Evolutionary conservation across 2,113 vertebrate species (phyloP).

Genomic region (Ceratotherium simum): DNA sequence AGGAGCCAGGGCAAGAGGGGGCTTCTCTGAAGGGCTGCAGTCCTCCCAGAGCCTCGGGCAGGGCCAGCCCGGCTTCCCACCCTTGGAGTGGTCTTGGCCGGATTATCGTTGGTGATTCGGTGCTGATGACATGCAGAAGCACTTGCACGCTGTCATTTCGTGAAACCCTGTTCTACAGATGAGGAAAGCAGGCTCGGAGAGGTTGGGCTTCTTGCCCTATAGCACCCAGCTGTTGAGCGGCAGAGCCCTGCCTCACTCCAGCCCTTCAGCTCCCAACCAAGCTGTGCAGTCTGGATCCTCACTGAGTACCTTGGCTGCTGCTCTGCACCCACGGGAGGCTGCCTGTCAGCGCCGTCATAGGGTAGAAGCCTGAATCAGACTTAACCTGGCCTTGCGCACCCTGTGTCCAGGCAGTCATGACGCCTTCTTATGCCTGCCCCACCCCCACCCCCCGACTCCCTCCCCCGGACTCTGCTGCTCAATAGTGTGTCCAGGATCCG

Average conservation of each 20-base stretch:
- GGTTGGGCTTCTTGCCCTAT: neutral
- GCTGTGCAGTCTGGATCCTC: neutral
- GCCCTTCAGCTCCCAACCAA: no score
- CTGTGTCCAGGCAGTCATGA: neutral
- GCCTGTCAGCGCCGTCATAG: neutral
- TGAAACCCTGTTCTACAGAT: neutral
- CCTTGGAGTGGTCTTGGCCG: accelerated
- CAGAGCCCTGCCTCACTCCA: neutral
- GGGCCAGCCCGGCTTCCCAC: neutral
- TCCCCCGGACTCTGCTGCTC: neutral
- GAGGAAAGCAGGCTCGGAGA: neutral
- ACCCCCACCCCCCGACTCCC: neutral
- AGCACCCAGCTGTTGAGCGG: neutral
- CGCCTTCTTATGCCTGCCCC: neutral
- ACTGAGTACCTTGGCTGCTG: no score
- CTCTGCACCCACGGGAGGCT: neutral
- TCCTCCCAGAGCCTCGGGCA: neutral
- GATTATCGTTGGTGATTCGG: accelerated
- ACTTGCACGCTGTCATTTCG: accelerated
- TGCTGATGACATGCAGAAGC: neutral
- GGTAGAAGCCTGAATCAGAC: neutral
- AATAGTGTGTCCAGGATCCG: accelerated
- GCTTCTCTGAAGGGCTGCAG: neutral
- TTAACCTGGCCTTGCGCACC: neutral
- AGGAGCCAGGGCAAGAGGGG: neutral